These are phyloP conservation scores for Venustoraphidia nigricollis DNA, from an alignment of 2,888 invertebrate species.

Conservation along the genomic window DNA sequence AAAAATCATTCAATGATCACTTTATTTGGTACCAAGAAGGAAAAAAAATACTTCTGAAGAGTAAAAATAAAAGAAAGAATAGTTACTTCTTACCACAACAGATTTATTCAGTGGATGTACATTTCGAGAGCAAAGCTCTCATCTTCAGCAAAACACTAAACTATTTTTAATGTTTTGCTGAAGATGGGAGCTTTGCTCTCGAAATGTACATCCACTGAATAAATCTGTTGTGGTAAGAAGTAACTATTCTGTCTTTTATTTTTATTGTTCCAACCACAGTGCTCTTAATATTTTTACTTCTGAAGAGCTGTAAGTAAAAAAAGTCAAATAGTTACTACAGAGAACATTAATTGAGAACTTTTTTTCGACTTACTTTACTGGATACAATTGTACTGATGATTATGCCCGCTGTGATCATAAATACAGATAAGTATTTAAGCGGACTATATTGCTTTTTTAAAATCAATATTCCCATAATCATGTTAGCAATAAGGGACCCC, in stretches of 20 bases:
- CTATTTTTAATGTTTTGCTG: no score
- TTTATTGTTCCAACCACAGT: no score
- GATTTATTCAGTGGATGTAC: no score
- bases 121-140: no score
- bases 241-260: no score
- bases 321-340: background rate
- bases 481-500: constrained; percentile 93
- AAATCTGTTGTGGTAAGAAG: no score
- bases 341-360: background rate
- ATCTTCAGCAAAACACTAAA: no score
- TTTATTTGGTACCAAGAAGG: constrained; percentile 10
- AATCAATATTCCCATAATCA: constrained; percentile 86
- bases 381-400: constrained; percentile 81
- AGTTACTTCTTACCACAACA: no score
- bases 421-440: constrained; percentile 78
- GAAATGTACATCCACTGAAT: no score
- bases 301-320: background rate
- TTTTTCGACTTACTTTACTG: constrained; percentile 39
- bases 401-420: constrained; percentile 89
- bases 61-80: background rate
- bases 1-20: no score
- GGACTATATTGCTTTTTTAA: constrained; percentile 66
- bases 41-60: background rate
- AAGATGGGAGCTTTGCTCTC: no score
- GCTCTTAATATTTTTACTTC: no score